Evolutionary conservation across 2,113 vertebrate species (phyloP), one percentile per base, ranked within the genome.

Genomic region (Solea solea): DNA sequence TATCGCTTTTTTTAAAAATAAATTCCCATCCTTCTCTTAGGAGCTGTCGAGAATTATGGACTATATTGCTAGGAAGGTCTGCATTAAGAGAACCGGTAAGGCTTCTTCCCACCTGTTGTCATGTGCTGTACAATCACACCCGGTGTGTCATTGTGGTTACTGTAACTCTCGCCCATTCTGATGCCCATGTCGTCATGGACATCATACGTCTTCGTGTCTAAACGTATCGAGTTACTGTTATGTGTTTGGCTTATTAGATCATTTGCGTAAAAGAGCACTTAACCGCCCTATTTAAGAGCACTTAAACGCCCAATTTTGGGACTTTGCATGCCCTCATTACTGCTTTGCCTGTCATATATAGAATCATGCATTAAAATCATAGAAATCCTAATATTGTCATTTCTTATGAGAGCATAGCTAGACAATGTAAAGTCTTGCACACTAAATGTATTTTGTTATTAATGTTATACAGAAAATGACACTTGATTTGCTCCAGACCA

Each of bases 41-140:
- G 88, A 99, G 97, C 90, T 97, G 96, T 87, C 94, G 96, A 83
- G 96, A 99, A 83, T 85, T 99, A 63, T 99, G 96, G 96, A 99
- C 96, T 53, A 96, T 99, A 88, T 87, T 99, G 16, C 85, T 97
- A 67, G 98, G 98, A 69, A 95, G 95, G 82, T 98, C 97, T 56
- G 96, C 97, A 50, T 85, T 99, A 70, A 93, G 97, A 88, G 97
- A 99, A 81, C 91, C 95, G 78, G 98, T 99, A 94, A 93, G 95
- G 94, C 9, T 8, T 13, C 5, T 45, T 14, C 45, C 7, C 8
- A 65, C 44, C 10, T 40, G 1, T 55, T 10, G n/a, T 44, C 8
- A 44, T 65, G 6, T 34, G 3, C 5, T 8, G 1, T 41, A 27
- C 1, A 34, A 3, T 34, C 34, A 34, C 34, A 34, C 34, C 5